Evolutionary conservation across 2,113 vertebrate species (phyloP), one percentile per base, ranked within the genome.

Genomic region (Triplophysa siluroides): DNA sequence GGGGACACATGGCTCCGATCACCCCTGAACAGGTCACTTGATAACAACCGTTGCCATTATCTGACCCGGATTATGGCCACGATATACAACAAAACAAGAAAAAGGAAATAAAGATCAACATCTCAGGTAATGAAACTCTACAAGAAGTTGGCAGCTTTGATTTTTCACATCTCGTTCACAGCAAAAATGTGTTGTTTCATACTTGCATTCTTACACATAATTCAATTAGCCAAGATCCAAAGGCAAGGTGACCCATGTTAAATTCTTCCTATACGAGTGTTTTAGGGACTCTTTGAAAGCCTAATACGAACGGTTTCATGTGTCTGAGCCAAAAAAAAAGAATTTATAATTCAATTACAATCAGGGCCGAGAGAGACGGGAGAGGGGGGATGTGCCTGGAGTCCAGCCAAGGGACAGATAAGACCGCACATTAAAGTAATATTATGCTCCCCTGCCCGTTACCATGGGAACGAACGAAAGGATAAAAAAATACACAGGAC

Each of bases 1-100:
- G 83, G 90, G 88, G 90, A 93, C 92, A 93, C 91, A 92, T 92
- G 92, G 92, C 88, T 87, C 90, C 88, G 92, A 92, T 93, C 92
- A 92, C 86, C 85, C 83, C 78, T 86, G 83, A 65, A 75, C 56
- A 87, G 76, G 92, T 91, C 90, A 93, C 87, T 84, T 75, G 91
- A 93, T 92, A 92, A 89, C 76, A 16, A 74, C 86, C 69, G 80
- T 87, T 86, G 85, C 91, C 90, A 90, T 91, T 90, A 91, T 92
- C 90, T 89, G 89, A 90, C 83, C n/a, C 58, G 74, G 82, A 86
- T 38, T 38, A 38, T 82, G 69, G 56, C 79, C 71, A 69, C 71
- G 83, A 88, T 85, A 89, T 87, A 63, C 43, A 21, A 1, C 18
- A 1, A 13, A 47, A 33, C 61, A 58, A 70, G 52, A 33, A 26